Evolutionary conservation across 1,140 invertebrate species (phyloP).

Genomic region (Cherax destructor): DNA sequence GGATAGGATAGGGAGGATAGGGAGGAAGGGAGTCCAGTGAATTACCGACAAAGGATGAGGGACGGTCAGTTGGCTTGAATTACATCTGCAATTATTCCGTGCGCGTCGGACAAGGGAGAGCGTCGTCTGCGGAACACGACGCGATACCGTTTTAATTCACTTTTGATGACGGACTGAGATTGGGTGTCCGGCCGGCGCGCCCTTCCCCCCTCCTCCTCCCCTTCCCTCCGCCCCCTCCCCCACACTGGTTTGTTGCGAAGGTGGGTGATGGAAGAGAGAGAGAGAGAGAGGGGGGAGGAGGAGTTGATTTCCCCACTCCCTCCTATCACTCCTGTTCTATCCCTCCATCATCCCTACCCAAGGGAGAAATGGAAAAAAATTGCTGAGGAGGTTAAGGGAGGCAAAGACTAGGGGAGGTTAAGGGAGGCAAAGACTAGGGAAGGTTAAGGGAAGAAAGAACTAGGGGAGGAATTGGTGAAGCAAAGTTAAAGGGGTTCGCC

Average conservation of each 20-base stretch:
- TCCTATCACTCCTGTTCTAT: background rate
- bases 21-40: constrained; percentile 46
- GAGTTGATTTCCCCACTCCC: background rate
- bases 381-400: background rate
- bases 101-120: constrained; percentile 47
- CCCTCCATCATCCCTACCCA: background rate
- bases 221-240: background rate
- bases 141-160: constrained; percentile 66
- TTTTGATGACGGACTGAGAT: constrained; percentile 67
- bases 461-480: background rate
- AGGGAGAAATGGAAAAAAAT: too few relatives aligned
- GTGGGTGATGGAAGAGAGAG: background rate
- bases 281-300: too few relatives aligned
- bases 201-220: too few relatives aligned
- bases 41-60: constrained; percentile 67
- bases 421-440: background rate
- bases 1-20: background rate
- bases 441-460: too few relatives aligned
- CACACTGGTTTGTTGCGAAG: constrained; percentile 8
- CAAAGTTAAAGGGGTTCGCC: background rate
- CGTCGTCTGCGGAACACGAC: constrained; percentile 56
- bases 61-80: constrained; percentile 67
- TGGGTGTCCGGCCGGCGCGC: constrained; percentile 33
- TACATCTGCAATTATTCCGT: constrained; percentile 69
- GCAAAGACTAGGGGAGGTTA: background rate